A percentile compares a stretch with the other conserved stretches of the same genome.
phyloP scores from a whole-genome alignment of 2,888 invertebrate species.

The Leptinotarsa peninsularis region DNA sequence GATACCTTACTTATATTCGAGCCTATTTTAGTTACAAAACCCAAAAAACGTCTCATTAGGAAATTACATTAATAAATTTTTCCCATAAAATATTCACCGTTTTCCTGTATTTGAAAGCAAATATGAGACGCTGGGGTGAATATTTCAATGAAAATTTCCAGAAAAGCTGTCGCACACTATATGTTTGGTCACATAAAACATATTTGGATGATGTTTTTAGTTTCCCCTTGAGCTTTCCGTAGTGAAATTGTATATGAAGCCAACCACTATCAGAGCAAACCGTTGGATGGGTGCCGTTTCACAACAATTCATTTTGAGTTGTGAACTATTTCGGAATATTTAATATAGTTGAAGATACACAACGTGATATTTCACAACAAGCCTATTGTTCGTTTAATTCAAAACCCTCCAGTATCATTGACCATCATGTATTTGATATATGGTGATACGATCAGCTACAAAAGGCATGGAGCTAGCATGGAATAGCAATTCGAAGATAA shows the following conservation, averaged over 20 bases:
- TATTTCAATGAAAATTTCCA: neutral
- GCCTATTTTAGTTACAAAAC: neutral
- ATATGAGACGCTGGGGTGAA: neutral
- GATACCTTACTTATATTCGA: too few relatives aligned
- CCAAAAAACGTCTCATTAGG: neutral
- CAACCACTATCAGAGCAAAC: neutral
- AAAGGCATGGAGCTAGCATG: too few relatives aligned
- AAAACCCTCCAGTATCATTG: too few relatives aligned
- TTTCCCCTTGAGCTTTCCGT: neutral
- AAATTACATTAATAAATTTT: neutral
- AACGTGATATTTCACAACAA: too few relatives aligned
- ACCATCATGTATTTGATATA: too few relatives aligned
- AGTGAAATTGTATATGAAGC: neutral
- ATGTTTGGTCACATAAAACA: neutral
- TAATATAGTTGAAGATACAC: too few relatives aligned
- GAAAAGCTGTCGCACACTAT: neutral
- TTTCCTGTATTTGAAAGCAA: neutral
- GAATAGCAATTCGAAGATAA: too few relatives aligned
- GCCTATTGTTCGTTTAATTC: too few relatives aligned
- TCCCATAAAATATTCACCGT: neutral
- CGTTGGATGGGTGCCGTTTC: neutral
- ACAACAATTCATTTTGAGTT: neutral
- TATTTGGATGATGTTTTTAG: neutral
- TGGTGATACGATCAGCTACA: too few relatives aligned
- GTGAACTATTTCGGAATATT: too few relatives aligned